Percentiles rank a stretch among this genome's conserved stretches.
Evolutionary conservation across 2,797 vertebrate species (phyloP).

Genomic region (Pterois miles): DNA sequence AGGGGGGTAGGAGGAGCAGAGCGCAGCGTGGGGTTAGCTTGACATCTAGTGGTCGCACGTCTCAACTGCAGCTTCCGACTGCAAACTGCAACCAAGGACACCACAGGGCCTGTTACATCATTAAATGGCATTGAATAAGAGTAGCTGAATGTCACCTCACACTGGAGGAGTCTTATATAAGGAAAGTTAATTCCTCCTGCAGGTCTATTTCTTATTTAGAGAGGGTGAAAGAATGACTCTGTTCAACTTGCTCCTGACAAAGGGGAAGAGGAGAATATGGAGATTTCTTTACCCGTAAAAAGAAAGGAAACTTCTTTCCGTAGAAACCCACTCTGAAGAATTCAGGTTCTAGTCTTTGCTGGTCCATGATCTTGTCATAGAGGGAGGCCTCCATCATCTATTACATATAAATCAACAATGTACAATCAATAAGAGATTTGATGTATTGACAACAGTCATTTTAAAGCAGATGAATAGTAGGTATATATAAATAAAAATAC

Average conservation of each 20-base stretch:
- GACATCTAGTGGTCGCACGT: slow-evolving; percentile 77
- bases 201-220: slow-evolving; percentile 2
- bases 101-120: slow-evolving; percentile 64
- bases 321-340: slow-evolving; percentile 99
- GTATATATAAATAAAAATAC: neutral
- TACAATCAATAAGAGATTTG: neutral
- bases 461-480: neutral
- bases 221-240: slow-evolving; percentile 6
- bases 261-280: neutral
- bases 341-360: slow-evolving; percentile 96
- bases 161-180: slow-evolving; percentile 62
- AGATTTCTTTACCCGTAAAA: slow-evolving; percentile 89
- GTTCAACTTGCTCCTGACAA: slow-evolving; percentile 6
- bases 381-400: slow-evolving; percentile 98
- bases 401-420: neutral
- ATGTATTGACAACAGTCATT: neutral
- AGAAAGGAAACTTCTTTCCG: slow-evolving; percentile 99
- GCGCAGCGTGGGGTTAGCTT: slow-evolving; percentile 59
- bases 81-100: slow-evolving; percentile 45
- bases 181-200: slow-evolving; percentile 45
- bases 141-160: slow-evolving; percentile 71
- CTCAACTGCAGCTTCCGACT: slow-evolving; percentile 35
- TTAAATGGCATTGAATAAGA: slow-evolving; percentile 57
- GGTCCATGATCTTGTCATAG: slow-evolving; percentile 99
- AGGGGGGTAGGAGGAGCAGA: neutral